Base-by-base conservation (phyloP, 2,797 vertebrate species). In the Halcyon smyrnensis region DNA sequence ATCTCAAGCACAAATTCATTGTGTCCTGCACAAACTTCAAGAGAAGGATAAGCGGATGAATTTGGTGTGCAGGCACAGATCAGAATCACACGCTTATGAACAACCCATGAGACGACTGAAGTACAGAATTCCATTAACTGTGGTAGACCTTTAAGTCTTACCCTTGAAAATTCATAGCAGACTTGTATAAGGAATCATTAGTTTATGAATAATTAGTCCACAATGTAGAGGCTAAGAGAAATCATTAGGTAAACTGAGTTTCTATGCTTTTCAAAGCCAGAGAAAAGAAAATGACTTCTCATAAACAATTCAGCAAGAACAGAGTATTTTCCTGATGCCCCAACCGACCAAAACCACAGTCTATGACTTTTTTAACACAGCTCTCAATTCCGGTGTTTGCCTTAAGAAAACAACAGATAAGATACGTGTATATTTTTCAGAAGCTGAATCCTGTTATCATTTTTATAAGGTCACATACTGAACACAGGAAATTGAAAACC, bases 391-490 rank as follows among this genome's bases (percentile, higher is more conserved):
- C 62, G 45, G 34, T 75, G 60, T 64, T 85, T 88, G 69, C 79
- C 53, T 85, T 71, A 60, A 81, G 60, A 89, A 80, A 70, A 56
- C 56, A 93, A 39, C 30, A 86, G 90, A 71, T 78, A 94, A 88
- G 73, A 60, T 20, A 8, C 18, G 25, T 24, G 57, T 37, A 8
- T 73, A 37, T 77, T 85, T 93, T 91, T 71, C 69, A 80, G 37
- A 76, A 23, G 50, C 50, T 93, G 76, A 68, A 83, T 86, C 57
- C 54, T 64, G 82, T 87, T 92, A 92, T 59, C 71, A 67, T 94
- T 92, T 96, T 85, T 90, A 85, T 91, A 87, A 94, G 69, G 73
- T 90, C 89, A 90, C 41, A n/a, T 8, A 65, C 37, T 37, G 70
- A 94, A 81, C 62, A 78, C 11, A 48, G 50, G 59, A 88, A 95